Evolutionary conservation across 2,888 invertebrate species (phyloP).

Genomic region (Chymomyza amoena): DNA sequence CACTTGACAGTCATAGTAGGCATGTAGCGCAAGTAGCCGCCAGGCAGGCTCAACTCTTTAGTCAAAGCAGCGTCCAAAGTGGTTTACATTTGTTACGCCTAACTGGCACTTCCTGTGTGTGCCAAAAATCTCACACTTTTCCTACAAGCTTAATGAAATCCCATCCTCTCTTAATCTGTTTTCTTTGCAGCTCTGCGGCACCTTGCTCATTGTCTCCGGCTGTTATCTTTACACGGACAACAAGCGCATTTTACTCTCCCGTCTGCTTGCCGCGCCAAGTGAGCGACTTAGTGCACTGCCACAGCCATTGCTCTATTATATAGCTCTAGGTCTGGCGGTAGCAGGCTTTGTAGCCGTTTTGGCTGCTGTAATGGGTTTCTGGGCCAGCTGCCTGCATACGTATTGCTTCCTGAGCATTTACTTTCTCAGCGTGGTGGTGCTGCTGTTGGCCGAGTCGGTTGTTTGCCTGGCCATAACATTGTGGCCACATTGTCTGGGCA

Average conservation of each 20-base stretch:
- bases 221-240: constrained; percentile 86
- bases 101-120: constrained; percentile 38
- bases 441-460: constrained; percentile 85
- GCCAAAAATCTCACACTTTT: constrained; percentile 22
- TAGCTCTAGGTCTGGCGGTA: constrained; percentile 85
- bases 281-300: constrained; percentile 81
- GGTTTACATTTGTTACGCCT: not conserved
- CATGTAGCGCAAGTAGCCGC: constrained; percentile 12
- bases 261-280: constrained; percentile 82
- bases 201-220: constrained; percentile 85
- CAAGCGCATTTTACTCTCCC: constrained; percentile 85
- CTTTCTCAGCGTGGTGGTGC: constrained; percentile 83
- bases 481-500: constrained; percentile 88
- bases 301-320: constrained; percentile 88
- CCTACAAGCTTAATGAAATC: constrained; percentile 3
- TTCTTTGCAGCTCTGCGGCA: constrained; percentile 83
- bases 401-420: constrained; percentile 87
- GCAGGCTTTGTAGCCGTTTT: constrained; percentile 85
- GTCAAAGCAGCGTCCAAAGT: constrained; percentile 16
- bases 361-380: constrained; percentile 87
- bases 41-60: constrained; percentile 41
- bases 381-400: constrained; percentile 88
- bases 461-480: constrained; percentile 85
- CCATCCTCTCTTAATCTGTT: not conserved
- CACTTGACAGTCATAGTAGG: not conserved